phyloP scores from a whole-genome alignment of 1,140 invertebrate genomes.

The Camponotus floridanus region DNA sequence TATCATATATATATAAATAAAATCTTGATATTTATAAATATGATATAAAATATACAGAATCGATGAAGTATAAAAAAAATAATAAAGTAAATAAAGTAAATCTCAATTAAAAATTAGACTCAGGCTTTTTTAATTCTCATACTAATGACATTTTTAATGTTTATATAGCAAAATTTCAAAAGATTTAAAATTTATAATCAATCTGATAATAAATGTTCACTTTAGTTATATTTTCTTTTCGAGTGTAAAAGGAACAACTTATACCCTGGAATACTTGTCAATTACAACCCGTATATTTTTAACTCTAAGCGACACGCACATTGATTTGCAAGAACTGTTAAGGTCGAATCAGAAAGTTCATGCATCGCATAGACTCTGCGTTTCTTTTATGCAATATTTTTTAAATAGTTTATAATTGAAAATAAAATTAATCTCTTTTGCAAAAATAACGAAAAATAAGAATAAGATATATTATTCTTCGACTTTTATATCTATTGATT shows the following conservation, averaged over 20 bases:
- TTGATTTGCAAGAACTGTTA: conserved; percentile 45
- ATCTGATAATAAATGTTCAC: neutral
- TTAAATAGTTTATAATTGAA: conserved; percentile 6
- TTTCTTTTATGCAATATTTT: neutral
- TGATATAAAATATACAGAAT: conserved; percentile 8
- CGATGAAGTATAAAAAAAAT: neutral
- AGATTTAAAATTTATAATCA: conserved; percentile 4
- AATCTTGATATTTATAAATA: conserved; percentile 13
- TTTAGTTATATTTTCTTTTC: neutral
- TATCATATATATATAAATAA: neutral
- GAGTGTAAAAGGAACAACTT: conserved; percentile 12
- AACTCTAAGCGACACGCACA: conserved; percentile 40
- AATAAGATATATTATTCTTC: neutral
- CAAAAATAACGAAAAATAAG: neutral
- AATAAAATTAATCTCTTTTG: neutral
- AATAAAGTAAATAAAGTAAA: neutral
- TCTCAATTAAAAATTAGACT: neutral
- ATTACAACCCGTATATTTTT: conserved; percentile 20
- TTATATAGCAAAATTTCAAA: neutral
- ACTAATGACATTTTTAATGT: neutral
- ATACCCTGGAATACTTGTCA: neutral
- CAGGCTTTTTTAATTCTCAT: neutral
- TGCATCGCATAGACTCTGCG: conserved; percentile 1
- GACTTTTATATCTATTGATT: neutral
- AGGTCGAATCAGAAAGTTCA: conserved; percentile 33